Evolutionary conservation across 2,888 invertebrate genomes (phyloP).

Genomic region (Meiosimyza decipiens): DNA sequence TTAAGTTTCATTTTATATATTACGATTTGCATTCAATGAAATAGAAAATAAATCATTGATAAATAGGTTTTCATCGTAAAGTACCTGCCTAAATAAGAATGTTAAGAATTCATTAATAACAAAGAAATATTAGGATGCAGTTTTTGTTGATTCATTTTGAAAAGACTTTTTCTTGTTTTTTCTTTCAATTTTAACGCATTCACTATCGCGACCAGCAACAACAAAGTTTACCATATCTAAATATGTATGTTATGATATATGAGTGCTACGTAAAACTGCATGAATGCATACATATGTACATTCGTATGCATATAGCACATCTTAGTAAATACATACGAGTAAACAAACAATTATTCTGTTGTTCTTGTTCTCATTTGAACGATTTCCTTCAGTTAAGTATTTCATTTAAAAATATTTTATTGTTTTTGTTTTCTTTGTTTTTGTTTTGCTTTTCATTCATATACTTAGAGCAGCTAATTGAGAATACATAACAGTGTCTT

Average conservation of each 20-base stretch:
- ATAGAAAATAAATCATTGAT: too few relatives aligned
- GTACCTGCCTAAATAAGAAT: neutral
- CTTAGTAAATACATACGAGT: neutral
- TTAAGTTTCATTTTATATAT: too few relatives aligned
- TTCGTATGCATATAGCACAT: too few relatives aligned
- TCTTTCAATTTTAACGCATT: conserved; percentile 4
- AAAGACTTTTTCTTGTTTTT: neutral
- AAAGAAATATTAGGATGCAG: neutral
- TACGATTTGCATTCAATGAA: too few relatives aligned
- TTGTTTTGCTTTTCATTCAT: too few relatives aligned
- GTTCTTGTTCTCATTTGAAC: conserved; percentile 29
- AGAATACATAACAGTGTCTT: too few relatives aligned
- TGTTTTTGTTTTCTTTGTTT: conserved; percentile 1
- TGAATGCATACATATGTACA: too few relatives aligned
- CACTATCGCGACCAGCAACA: neutral
- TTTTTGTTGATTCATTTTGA: conserved; percentile 31
- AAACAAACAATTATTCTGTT: conserved; percentile 25
- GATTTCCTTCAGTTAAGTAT: conserved; percentile 23
- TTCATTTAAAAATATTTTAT: neutral
- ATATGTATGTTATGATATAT: too few relatives aligned
- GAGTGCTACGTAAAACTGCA: too few relatives aligned
- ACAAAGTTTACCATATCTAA: neutral
- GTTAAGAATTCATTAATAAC: neutral
- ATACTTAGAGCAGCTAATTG: too few relatives aligned
- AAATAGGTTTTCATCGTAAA: neutral